Evolutionary conservation across 1,140 invertebrate genomes (phyloP).

Genomic region (Aleiodes sp.): DNA sequence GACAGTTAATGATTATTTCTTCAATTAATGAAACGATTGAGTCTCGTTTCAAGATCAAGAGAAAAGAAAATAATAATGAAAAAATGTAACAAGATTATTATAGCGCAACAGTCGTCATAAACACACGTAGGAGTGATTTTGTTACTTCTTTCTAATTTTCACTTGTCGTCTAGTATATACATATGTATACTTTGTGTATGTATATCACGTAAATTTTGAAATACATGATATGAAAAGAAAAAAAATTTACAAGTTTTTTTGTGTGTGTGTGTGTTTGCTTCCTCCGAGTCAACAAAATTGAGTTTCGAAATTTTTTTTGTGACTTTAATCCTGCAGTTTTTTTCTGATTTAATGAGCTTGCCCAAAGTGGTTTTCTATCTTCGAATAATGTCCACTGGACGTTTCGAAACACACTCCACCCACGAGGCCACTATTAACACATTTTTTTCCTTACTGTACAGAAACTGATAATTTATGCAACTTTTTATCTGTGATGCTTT

Average conservation of each 20-base stretch:
- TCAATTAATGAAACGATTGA: not conserved
- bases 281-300: no score
- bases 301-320: not conserved
- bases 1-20: no score
- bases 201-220: not conserved
- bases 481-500: slow-evolving; percentile 18
- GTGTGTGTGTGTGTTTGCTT: not conserved
- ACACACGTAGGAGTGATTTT: not conserved
- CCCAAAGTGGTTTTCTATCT: not conserved
- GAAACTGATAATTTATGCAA: slow-evolving; percentile 3
- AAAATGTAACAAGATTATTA: not conserved
- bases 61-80: not conserved
- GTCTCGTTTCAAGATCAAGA: not conserved
- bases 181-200: not conserved
- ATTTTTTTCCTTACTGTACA: not conserved
- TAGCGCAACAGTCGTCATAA: not conserved
- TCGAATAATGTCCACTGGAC: not conserved
- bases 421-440: not conserved
- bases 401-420: not conserved
- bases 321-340: not conserved
- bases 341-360: not conserved
- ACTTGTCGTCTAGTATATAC: slow-evolving; percentile 8
- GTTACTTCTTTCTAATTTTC: slow-evolving; percentile 7
- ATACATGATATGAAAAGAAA: slow-evolving; percentile 16
- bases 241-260: slow-evolving; percentile 9